These are phyloP conservation scores for Campoletis sonorensis DNA, from an alignment of 1,140 invertebrate species.

Conservation along the genomic window DNA sequence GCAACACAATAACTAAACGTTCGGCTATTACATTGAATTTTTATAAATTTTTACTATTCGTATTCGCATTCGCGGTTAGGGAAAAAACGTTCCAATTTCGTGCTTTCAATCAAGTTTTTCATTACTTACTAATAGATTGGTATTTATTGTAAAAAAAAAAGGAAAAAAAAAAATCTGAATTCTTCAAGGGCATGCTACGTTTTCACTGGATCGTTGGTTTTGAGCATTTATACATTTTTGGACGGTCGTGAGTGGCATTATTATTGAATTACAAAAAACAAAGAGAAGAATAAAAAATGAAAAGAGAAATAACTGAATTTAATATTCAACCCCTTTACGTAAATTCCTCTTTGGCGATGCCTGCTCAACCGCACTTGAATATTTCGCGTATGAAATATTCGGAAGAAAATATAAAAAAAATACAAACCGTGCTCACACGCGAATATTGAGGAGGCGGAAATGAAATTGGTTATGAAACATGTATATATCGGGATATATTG, in stretches of 20 bases:
- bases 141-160: too few species aligned
- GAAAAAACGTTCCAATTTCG: too few species aligned
- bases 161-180: too few species aligned
- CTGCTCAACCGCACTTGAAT: constrained; percentile 3
- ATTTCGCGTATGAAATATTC: constrained; percentile 24
- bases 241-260: not conserved
- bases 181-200: too few species aligned
- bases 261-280: constrained; percentile 31
- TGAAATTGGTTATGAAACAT: constrained; percentile 45
- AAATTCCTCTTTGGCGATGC: constrained; percentile 18
- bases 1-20: too few species aligned
- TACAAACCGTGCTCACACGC: not conserved
- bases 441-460: constrained; percentile 29
- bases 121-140: too few species aligned
- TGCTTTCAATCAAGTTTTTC: too few species aligned
- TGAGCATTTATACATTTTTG: too few species aligned
- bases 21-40: too few species aligned
- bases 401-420: constrained; percentile 17
- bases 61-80: too few species aligned
- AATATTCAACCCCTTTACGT: not conserved
- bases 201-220: too few species aligned
- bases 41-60: too few species aligned
- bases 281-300: constrained; percentile 37
- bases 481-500: constrained; percentile 27
- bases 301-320: constrained; percentile 34